These are phyloP conservation scores for Enoplosus armatus DNA, from an alignment of 2,797 vertebrate species.

Conservation along the genomic window DNA sequence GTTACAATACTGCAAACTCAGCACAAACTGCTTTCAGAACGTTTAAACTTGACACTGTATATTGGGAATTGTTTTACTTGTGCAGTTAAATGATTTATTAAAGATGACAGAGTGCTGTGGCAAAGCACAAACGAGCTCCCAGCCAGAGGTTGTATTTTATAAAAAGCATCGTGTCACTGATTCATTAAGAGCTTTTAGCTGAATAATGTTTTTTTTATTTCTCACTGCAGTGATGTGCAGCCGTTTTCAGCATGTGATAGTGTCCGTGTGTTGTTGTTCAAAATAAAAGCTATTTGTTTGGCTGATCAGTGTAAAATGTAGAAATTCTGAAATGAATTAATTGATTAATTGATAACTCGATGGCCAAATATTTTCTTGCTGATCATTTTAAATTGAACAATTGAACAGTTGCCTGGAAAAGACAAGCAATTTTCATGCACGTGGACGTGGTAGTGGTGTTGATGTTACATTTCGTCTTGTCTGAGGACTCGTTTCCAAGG, in stretches of 20 bases:
- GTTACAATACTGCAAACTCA: background rate
- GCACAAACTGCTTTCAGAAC: background rate
- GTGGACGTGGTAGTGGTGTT: background rate
- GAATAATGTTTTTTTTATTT: background rate
- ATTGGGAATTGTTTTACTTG: background rate
- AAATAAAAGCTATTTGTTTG: background rate
- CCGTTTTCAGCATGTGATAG: background rate
- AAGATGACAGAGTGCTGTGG: background rate
- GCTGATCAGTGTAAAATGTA: background rate
- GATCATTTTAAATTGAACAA: background rate
- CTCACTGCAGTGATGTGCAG: background rate
- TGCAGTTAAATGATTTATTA: background rate
- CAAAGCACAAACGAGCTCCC: background rate
- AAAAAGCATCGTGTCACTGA: background rate
- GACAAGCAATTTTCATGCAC: background rate
- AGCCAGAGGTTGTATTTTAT: background rate
- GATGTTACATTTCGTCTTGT: slow-evolving; percentile 10
- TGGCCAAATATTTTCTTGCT: background rate
- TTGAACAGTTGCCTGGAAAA: background rate
- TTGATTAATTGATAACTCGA: background rate
- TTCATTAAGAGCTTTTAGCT: background rate
- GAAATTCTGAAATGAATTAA: background rate
- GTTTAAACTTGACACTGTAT: background rate
- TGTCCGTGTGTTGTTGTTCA: background rate
- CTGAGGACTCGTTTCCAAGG: slow-evolving; percentile 20